Conservation (phyloP, 1,140 invertebrate genomes). For the Formica exsecta region DNA sequence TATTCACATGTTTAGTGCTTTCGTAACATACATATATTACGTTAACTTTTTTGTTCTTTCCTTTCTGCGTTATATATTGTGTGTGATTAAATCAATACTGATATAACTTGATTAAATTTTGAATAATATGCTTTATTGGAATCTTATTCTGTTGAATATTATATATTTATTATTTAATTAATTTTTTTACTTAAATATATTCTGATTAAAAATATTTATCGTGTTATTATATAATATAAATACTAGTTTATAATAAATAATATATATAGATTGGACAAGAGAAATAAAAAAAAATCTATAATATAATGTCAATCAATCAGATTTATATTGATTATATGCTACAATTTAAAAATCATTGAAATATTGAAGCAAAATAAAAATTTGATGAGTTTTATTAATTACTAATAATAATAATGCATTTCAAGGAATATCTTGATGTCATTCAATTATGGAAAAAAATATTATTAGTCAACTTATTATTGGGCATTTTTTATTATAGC, state of each 20-base stretch:
- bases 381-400: no score
- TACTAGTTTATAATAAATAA: not conserved
- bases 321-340: not conserved
- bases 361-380: no score
- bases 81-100: no score
- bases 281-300: not conserved
- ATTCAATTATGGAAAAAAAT: no score
- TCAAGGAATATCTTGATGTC: no score
- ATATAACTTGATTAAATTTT: not conserved
- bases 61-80: not conserved
- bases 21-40: not conserved
- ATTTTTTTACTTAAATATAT: not conserved
- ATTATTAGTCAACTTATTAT: no score
- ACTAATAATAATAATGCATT: no score
- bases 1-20: not conserved
- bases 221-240: not conserved
- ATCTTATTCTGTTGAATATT: not conserved
- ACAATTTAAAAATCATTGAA: no score
- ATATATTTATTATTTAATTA: not conserved
- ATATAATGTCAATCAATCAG: not conserved
- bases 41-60: not conserved
- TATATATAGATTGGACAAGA: not conserved
- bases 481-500: not conserved
- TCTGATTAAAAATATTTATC: not conserved
- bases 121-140: constrained; percentile 1